phyloP scores from a whole-genome alignment of 1,140 invertebrate genomes.

The Rhynchophorus ferrugineus region DNA sequence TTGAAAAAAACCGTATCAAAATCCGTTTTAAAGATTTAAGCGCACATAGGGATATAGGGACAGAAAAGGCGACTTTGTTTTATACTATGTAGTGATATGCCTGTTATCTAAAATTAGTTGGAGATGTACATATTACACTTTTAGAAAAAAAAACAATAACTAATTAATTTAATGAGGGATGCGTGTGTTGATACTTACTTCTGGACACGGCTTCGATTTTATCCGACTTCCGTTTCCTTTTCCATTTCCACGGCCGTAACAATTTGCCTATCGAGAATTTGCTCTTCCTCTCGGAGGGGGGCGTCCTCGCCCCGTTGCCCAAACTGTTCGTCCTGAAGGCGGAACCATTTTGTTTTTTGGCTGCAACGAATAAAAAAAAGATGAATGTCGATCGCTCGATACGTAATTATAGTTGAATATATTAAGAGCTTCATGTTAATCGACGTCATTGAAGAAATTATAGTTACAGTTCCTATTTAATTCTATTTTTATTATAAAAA shows the following conservation, averaged over 20 bases:
- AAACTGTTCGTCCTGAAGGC: slow-evolving; percentile 78
- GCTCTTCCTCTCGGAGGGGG: slow-evolving; percentile 78
- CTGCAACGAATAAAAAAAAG: slow-evolving; percentile 55
- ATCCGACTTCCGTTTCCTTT: slow-evolving; percentile 96
- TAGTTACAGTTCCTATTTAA: too few relatives aligned
- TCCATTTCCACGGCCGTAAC: slow-evolving; percentile 99
- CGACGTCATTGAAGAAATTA: too few relatives aligned
- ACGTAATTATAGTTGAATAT: neutral
- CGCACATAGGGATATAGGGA: too few relatives aligned
- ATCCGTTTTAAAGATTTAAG: too few relatives aligned
- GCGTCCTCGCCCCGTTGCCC: slow-evolving; percentile 70
- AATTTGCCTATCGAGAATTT: slow-evolving; percentile 90
- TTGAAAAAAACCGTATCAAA: too few relatives aligned
- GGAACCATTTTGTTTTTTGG: slow-evolving; percentile 88
- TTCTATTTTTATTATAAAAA: too few relatives aligned
- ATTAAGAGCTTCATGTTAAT: too few relatives aligned
- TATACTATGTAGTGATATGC: too few relatives aligned
- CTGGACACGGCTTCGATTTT: slow-evolving; percentile 92
- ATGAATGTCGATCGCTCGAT: neutral
- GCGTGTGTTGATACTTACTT: slow-evolving; percentile 86
- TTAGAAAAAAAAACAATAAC: too few relatives aligned
- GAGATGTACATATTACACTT: too few relatives aligned
- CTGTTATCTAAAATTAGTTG: too few relatives aligned
- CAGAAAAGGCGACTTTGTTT: too few relatives aligned
- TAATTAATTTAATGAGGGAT: neutral